Conservation (phyloP, 2,888 invertebrate genomes). For the Acholoe squamosa region DNA sequence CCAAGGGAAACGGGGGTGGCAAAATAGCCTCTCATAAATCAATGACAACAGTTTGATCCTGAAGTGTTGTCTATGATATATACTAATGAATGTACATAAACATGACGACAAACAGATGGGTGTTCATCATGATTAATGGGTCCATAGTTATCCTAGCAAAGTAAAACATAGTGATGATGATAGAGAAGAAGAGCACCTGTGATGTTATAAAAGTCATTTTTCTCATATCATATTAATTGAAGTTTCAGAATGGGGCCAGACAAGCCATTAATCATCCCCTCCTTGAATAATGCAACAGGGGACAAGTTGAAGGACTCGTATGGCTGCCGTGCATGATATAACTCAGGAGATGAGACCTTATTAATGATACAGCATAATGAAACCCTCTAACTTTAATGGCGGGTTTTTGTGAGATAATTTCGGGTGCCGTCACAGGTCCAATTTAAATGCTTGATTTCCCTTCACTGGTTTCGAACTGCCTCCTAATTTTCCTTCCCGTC, state of each 20-base stretch:
- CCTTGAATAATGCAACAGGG: too few relatives aligned
- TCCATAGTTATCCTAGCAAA: neutral
- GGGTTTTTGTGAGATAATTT: neutral
- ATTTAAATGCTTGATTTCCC: neutral
- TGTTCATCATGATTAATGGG: too few relatives aligned
- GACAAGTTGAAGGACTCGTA: too few relatives aligned
- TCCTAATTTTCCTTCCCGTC: neutral
- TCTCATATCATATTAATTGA: constrained; percentile 17
- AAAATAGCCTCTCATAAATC: too few relatives aligned
- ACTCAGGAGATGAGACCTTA: too few relatives aligned
- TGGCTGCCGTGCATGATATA: too few relatives aligned
- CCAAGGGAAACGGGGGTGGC: too few relatives aligned
- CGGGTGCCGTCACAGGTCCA: neutral
- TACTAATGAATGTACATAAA: too few relatives aligned
- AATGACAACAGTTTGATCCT: too few relatives aligned
- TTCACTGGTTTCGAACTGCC: neutral
- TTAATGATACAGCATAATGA: neutral
- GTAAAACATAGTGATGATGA: neutral
- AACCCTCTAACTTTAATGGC: neutral
- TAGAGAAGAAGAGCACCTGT: neutral
- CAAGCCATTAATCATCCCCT: neutral
- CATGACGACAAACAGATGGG: too few relatives aligned
- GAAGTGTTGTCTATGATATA: too few relatives aligned
- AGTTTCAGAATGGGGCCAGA: neutral
- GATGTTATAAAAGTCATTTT: neutral